A percentile compares a stretch with the other conserved stretches of the same genome.
These are phyloP conservation scores for Onthophagus taurus DNA, from an alignment of 1,140 invertebrate genomes.

Conservation along the genomic window DNA sequence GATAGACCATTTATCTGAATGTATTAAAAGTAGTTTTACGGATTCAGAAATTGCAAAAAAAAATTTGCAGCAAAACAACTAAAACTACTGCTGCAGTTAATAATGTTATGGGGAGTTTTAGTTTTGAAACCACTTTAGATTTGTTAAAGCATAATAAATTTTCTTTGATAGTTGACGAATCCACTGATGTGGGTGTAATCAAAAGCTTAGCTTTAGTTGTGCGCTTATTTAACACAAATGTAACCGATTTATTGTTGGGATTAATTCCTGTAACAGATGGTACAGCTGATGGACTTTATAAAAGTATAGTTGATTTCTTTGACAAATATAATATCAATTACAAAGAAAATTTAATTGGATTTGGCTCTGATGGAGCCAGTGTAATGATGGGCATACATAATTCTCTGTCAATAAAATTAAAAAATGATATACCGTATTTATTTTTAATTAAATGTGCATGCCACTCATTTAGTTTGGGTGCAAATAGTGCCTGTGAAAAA, in stretches of 20 bases:
- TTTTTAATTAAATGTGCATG: constrained; percentile 12
- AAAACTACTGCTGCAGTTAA: constrained; percentile 11
- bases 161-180: constrained; percentile 37
- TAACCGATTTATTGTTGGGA: constrained; percentile 27
- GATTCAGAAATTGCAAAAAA: constrained; percentile 14
- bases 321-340: constrained; percentile 30
- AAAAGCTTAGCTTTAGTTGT: constrained; percentile 33
- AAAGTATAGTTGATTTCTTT: constrained; percentile 28
- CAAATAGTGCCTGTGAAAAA: constrained; percentile 26
- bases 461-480: constrained; percentile 32
- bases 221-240: constrained; percentile 16
- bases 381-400: constrained; percentile 14
- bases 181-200: constrained; percentile 27
- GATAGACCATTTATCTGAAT: constrained; percentile 12
- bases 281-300: constrained; percentile 21
- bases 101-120: constrained; percentile 2
- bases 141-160: constrained; percentile 30
- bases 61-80: constrained; percentile 16
- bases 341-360: constrained; percentile 35
- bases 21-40: constrained; percentile 3
- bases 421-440: constrained; percentile 6
- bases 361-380: constrained; percentile 33
- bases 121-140: constrained; percentile 15
- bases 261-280: constrained; percentile 23
- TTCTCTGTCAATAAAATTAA: constrained; percentile 7